phyloP scores from a whole-genome alignment of 2,797 vertebrate species.

The Tarsius wallacei region DNA sequence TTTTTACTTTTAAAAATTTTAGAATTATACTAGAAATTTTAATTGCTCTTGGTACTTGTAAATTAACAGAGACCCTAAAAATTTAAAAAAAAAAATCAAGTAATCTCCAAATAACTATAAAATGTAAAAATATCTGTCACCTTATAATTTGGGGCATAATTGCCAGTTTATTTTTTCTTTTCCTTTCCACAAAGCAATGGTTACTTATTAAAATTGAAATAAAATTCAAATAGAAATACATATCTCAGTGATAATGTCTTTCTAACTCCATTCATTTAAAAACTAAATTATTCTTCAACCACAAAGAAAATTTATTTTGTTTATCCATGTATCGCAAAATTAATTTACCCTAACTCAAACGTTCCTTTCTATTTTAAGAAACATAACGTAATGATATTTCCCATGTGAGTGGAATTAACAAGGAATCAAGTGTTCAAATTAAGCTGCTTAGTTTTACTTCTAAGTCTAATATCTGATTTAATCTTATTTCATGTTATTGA shows the following conservation, averaged over 20 bases:
- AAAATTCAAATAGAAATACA: background rate
- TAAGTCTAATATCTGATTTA: slow-evolving; percentile 74
- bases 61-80: background rate
- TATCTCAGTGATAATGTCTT: background rate
- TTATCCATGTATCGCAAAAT: background rate
- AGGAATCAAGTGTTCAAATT: slow-evolving; percentile 66
- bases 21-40: background rate
- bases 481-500: slow-evolving; percentile 76
- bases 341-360: slow-evolving; percentile 1
- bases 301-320: slow-evolving; percentile 17
- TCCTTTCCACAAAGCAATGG: background rate
- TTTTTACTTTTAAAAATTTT: background rate
- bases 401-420: slow-evolving; percentile 65
- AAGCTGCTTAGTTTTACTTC: slow-evolving; percentile 70
- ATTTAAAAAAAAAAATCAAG: background rate
- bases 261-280: background rate
- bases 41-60: background rate
- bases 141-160: background rate
- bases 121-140: background rate
- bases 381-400: background rate
- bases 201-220: slow-evolving; percentile 4
- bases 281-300: background rate
- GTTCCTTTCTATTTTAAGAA: slow-evolving; percentile 22
- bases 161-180: background rate
- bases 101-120: background rate